Conservation (phyloP, 1,140 invertebrate species). For the Drosophila miranda region DNA sequence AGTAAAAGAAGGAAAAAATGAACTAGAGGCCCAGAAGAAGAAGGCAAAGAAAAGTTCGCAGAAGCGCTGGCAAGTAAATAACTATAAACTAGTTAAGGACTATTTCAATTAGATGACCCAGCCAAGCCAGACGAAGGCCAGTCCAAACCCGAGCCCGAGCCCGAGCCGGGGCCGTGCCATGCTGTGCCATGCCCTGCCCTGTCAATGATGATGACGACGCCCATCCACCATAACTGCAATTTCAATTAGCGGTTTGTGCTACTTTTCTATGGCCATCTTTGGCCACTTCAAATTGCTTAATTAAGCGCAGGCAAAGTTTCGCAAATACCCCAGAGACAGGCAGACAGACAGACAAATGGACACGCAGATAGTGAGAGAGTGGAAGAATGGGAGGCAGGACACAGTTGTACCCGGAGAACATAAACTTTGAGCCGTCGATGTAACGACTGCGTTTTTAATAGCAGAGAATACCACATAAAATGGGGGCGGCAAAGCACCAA, state of each 20-base stretch:
- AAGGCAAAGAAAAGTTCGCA: conserved; percentile 42
- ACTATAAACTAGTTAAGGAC: conserved; percentile 79
- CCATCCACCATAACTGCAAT: conserved; percentile 68
- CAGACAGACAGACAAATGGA: not conserved
- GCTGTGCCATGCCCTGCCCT: conserved; percentile 1
- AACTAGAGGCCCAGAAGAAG: conserved; percentile 9
- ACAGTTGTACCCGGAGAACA: conserved; percentile 16
- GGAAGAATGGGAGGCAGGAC: conserved; percentile 14
- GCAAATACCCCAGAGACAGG: conserved; percentile 54
- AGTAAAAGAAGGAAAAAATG: conserved; percentile 2
- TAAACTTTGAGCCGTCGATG: conserved; percentile 74
- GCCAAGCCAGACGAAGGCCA: not conserved
- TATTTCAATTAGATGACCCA: conserved; percentile 74
- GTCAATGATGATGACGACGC: conserved; percentile 32
- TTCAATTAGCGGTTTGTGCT: conserved; percentile 76
- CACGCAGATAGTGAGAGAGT: conserved; percentile 6
- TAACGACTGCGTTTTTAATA: conserved; percentile 74
- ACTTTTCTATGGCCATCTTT: conserved; percentile 55
- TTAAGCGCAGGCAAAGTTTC: conserved; percentile 73
- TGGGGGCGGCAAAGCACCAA: not conserved
- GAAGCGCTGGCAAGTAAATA: conserved; percentile 61
- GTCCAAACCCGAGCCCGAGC: too few species aligned
- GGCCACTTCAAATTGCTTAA: conserved; percentile 75
- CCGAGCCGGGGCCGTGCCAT: too few species aligned
- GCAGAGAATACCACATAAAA: conserved; percentile 51